A percentile compares a stretch with the other conserved stretches of the same genome.
Evolutionary conservation across 1,140 invertebrate genomes (phyloP).

Genomic region (Cotesia typhae): DNA sequence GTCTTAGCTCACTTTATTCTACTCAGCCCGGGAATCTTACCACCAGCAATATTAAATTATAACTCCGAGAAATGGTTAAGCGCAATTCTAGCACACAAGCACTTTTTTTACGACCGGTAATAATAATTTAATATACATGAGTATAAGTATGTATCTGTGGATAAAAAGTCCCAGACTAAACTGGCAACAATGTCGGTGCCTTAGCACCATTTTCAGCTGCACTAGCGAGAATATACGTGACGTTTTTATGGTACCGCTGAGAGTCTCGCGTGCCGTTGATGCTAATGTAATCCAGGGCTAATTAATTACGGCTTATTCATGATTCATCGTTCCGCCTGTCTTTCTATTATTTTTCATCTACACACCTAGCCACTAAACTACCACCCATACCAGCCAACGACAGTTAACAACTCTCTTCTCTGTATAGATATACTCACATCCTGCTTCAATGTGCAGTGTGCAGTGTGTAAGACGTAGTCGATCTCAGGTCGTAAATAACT

Average conservation of each 20-base stretch:
- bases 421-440: slow-evolving; percentile 20
- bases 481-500: slow-evolving; percentile 40
- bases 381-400: too few species aligned
- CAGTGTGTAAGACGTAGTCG: too few species aligned
- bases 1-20: too few species aligned
- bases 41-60: background rate
- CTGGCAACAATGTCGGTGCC: slow-evolving; percentile 36
- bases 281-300: slow-evolving; percentile 55
- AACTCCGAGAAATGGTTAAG: background rate
- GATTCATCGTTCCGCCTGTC: slow-evolving; percentile 50
- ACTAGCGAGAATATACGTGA: slow-evolving; percentile 54
- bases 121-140: background rate
- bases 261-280: slow-evolving; percentile 55
- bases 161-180: slow-evolving; percentile 33
- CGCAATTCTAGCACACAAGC: background rate
- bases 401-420: background rate
- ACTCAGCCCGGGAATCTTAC: too few species aligned
- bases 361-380: too few species aligned
- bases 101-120: slow-evolving; percentile 6
- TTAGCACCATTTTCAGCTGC: slow-evolving; percentile 26
- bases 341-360: slow-evolving; percentile 35
- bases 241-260: slow-evolving; percentile 57
- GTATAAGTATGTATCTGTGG: background rate
- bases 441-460: background rate
- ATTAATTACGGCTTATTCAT: slow-evolving; percentile 60